Evolutionary conservation across 2,888 invertebrate species (phyloP).

Genomic region (Cheilosia variabilis): DNA sequence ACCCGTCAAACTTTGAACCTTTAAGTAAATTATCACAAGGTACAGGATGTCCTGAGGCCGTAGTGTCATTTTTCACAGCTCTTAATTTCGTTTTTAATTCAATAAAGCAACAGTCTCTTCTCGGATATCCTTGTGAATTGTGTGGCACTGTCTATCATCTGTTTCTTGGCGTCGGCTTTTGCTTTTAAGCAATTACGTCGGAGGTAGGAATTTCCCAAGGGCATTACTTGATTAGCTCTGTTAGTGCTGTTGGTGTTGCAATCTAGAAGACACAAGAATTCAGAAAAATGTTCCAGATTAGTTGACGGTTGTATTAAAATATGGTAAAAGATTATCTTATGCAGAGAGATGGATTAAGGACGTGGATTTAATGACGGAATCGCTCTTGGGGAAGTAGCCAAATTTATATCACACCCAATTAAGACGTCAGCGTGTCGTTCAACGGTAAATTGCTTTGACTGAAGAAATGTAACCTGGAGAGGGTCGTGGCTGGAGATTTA

Average conservation of each 20-base stretch:
- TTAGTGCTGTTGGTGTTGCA: not conserved
- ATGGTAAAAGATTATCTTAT: not conserved
- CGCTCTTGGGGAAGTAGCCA: not conserved
- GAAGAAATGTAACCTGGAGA: slow-evolving; percentile 11
- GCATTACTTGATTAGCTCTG: slow-evolving; percentile 47
- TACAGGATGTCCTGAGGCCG: slow-evolving; percentile 54
- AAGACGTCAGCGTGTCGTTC: not conserved
- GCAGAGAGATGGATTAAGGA: slow-evolving; percentile 9
- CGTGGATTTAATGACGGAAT: slow-evolving; percentile 11
- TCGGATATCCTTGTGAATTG: slow-evolving; percentile 27
- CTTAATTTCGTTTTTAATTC: slow-evolving; percentile 21
- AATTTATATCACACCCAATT: slow-evolving; percentile 39
- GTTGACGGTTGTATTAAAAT: slow-evolving; percentile 2
- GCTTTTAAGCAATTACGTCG: slow-evolving; percentile 60
- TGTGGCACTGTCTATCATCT: slow-evolving; percentile 32
- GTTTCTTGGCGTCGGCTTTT: slow-evolving; percentile 29
- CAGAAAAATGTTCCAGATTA: slow-evolving; percentile 7
- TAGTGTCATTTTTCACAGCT: slow-evolving; percentile 55
- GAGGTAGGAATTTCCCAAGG: slow-evolving; percentile 29
- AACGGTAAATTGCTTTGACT: slow-evolving; percentile 19
- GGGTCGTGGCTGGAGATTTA: too few relatives aligned
- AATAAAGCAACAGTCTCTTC: slow-evolving; percentile 39
- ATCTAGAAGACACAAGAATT: slow-evolving; percentile 38
- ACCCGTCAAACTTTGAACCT: slow-evolving; percentile 51
- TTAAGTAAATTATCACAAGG: slow-evolving; percentile 66